Conservation (phyloP, 2,113 vertebrate genomes). For the Mesitornis unicolor region DNA sequence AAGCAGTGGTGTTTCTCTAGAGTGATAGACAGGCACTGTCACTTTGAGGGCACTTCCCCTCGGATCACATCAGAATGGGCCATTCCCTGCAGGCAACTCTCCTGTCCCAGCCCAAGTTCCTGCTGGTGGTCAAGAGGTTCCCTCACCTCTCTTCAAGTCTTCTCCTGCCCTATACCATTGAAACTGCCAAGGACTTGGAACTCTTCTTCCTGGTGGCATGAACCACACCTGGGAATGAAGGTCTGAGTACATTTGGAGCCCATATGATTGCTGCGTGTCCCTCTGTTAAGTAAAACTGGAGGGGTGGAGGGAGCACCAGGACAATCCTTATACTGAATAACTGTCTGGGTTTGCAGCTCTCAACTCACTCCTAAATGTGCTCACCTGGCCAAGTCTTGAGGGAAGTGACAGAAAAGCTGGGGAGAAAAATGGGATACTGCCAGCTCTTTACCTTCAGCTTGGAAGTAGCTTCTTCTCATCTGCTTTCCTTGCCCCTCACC, state of each 20-base stretch:
- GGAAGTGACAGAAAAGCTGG: neutral
- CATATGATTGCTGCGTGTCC: neutral
- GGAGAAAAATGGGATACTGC: neutral
- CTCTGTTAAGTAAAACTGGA: neutral
- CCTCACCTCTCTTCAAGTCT: neutral
- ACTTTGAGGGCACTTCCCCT: neutral
- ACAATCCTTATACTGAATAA: neutral
- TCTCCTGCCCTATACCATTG: neutral
- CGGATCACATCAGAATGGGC: neutral
- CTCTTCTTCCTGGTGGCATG: neutral
- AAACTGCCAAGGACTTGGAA: neutral
- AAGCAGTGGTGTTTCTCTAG: neutral
- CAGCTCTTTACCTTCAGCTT: neutral
- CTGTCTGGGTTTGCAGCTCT: neutral
- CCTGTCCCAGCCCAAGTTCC: neutral
- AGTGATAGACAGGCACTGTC: neutral
- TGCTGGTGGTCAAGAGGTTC: neutral
- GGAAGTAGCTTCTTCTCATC: neutral
- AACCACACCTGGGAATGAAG: neutral
- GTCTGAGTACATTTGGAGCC: neutral
- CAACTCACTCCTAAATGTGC: fast-evolving
- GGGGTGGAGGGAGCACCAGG: fast-evolving
- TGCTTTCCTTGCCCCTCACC: neutral
- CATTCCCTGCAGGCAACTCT: neutral
- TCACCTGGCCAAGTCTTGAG: neutral